Evolutionary conservation across 2,888 invertebrate species (phyloP).

Genomic region (Pharmacophagus antenor): DNA sequence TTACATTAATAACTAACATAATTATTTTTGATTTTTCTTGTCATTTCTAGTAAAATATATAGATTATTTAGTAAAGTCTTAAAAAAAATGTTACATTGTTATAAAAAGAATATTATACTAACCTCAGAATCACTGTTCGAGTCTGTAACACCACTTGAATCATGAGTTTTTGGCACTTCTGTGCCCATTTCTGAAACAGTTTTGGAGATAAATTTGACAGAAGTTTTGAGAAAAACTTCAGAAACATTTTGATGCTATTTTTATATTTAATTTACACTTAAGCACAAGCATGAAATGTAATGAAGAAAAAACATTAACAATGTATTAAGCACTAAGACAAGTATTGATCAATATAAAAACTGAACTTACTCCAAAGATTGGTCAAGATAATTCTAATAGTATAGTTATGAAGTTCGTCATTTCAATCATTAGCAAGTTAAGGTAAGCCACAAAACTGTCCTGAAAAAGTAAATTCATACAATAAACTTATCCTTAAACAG

Average conservation of each 20-base stretch:
- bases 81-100: neutral
- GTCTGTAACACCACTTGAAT: conserved; percentile 80
- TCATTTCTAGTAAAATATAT: too few species aligned
- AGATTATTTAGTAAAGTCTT: too few species aligned
- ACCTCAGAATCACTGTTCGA: conserved; percentile 82
- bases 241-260: neutral
- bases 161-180: conserved; percentile 76
- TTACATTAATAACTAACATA: too few species aligned
- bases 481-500: neutral
- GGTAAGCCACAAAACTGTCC: conserved; percentile 44
- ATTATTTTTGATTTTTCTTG: too few species aligned
- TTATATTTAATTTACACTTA: neutral
- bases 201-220: conserved; percentile 17
- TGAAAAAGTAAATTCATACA: conserved; percentile 44
- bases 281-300: neutral
- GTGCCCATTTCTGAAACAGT: conserved; percentile 77
- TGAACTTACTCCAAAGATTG: conserved; percentile 76
- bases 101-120: conserved; percentile 22
- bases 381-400: conserved; percentile 74
- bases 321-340: neutral
- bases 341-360: conserved; percentile 12
- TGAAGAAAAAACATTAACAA: neutral
- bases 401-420: conserved; percentile 65
- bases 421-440: conserved; percentile 50
- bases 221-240: neutral